Evolutionary conservation across 1,140 invertebrate genomes (phyloP), one percentile per base, ranked within the genome.

Genomic region (Brachionus paranguensis): DNA sequence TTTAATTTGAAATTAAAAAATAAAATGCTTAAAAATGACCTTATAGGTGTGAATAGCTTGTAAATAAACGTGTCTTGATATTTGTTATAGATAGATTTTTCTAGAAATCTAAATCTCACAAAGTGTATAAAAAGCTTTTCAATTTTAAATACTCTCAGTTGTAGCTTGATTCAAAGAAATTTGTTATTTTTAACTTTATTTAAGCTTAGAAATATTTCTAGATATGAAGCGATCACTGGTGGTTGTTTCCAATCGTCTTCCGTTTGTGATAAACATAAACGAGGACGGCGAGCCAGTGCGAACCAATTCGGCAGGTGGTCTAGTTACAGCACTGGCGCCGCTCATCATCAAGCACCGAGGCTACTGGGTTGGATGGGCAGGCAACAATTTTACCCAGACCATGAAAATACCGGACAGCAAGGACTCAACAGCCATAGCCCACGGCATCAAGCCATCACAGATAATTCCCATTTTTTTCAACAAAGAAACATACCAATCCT

Each of bases 361-460:
- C 29, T 91, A 94, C 24, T 96, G 94, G 95, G 94, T 96, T 68
- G 95, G 94, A 85, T 95, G 94, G 94, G 93, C 94, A 0, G 94
- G 94, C 2, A 92, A 95, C 12, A 84, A 87, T 47, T 55, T 85
- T 81, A 93, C 91, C 0, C 90, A 93, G 85, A 50, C 17, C 12
- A 93, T 93, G 85, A 90, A 90, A 43, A 95, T 95, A 86, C 94
- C 94, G 2, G 94, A 95, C 88, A 94, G 94, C 5, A 93, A 94
- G 88, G 93, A 95, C 89, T 92, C 93, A 84, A 94, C 94, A 6
- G 94, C 94, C 2, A 95, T 94, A 0, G 94, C 94, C 83, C 78
- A 79, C 53, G 94, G 94, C 70, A 90, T 95, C 3, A 91, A 93
- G 84, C 94, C 94, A 89, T 88, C 10, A 41, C 88, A 95, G 93